Evolutionary conservation across 2,113 vertebrate species (phyloP).

Genomic region (Eublepharis macularius): DNA sequence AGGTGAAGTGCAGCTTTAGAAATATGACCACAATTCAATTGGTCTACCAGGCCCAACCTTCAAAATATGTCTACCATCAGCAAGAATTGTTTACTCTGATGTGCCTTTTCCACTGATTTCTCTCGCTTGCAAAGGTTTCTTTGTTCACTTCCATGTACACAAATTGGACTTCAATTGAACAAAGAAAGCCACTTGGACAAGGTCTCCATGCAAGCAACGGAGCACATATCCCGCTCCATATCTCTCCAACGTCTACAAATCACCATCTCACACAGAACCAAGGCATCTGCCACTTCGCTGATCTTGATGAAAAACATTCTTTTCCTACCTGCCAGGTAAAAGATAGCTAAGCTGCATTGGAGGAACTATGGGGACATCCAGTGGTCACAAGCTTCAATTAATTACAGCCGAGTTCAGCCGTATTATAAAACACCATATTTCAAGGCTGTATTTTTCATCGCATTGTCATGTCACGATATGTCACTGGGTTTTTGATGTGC

Average conservation of each 20-base stretch:
- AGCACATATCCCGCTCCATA: not conserved
- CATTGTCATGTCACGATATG: constrained; percentile 43
- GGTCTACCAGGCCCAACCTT: not conserved
- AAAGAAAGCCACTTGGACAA: not conserved
- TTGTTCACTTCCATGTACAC: not conserved
- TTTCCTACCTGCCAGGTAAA: constrained; percentile 44
- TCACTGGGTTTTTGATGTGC: constrained; percentile 41
- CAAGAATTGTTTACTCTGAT: too few relatives aligned
- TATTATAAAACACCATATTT: not conserved
- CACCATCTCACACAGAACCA: not conserved
- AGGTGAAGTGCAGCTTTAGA: not conserved
- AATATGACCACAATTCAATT: not conserved
- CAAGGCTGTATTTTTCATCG: constrained; percentile 51
- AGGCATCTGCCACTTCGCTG: not conserved
- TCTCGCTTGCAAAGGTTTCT: not conserved
- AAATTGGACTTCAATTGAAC: not conserved
- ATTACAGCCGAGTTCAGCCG: constrained; percentile 55
- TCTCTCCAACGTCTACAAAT: not conserved
- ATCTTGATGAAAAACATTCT: not conserved
- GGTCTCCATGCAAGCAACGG: not conserved
- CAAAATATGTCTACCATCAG: not conserved
- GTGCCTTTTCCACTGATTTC: not conserved
- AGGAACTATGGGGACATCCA: constrained; percentile 80
- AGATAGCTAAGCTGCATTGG: constrained; percentile 36
- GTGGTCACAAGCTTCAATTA: constrained; percentile 71